Conservation (phyloP, 2,797 vertebrate genomes). For the Phalanger gymnotis region DNA sequence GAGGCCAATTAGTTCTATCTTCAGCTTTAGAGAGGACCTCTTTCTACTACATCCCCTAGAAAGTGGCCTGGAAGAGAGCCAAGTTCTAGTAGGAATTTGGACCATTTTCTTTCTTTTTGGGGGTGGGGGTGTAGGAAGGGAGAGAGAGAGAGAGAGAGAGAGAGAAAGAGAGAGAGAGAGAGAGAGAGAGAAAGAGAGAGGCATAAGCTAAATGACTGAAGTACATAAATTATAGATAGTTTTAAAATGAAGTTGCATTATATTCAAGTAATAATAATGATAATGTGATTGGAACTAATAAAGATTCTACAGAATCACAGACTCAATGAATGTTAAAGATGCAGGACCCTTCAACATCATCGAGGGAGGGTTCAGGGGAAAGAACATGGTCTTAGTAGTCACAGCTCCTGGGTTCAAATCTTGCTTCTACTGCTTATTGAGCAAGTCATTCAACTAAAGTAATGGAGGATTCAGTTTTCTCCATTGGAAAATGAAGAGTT, state of each 20-base stretch:
- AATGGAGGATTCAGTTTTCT: not conserved
- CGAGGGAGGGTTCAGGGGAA: not conserved
- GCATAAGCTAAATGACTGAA: not conserved
- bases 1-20: not conserved
- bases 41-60: not conserved
- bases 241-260: not conserved
- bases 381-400: not conserved
- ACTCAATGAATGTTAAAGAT: not conserved
- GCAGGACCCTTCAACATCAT: not conserved
- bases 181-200: too few species aligned
- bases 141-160: too few species aligned
- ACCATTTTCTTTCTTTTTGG: not conserved
- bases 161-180: too few species aligned
- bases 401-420: not conserved
- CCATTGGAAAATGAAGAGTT: not conserved
- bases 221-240: not conserved
- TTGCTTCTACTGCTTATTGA: not conserved
- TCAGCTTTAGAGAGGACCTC: not conserved
- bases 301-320: not conserved
- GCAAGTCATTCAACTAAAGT: not conserved
- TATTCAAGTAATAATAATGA: not conserved
- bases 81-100: not conserved
- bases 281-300: not conserved
- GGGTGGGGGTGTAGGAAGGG: too few species aligned
- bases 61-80: not conserved